Base-by-base conservation (phyloP, 1,140 invertebrate species). In the Bilobella aurantiaca region DNA sequence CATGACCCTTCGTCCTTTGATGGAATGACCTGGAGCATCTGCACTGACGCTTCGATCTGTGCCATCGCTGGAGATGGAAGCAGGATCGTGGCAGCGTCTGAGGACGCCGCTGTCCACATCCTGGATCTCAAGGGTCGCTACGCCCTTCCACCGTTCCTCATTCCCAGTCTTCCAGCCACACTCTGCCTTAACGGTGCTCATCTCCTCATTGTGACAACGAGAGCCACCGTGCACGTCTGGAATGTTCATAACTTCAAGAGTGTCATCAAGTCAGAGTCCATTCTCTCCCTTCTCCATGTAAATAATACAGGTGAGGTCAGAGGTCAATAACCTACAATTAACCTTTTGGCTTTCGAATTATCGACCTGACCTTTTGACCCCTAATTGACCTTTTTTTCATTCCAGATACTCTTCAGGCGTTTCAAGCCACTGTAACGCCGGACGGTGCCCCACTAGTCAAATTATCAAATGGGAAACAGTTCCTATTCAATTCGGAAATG, bases 391-490 rank as follows among this genome's bases (percentile, higher is more conserved):
- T 27, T 3, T 59, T 59, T 16, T 59, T 14, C 14, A 12, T 57
- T 57, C 21, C n/a, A 27, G n/a, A 32, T 28, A 66, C 5, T 27
- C 3, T 27, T 1, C 49, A 62, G 29, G 30, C 61, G 23, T 23
- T 31, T 18, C 49, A 34, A 21, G 32, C 61, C 0, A 62, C 25
- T 1, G 60, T 66, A 0, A 49, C 42, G n/a, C 18, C 8, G 12
- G 21, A 42, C 18, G 32, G 37, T 1, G 27, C 14, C 21, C 32
- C 61, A 53, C 3, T 5, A 47, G n/a, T 47, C 29, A 81, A 84
- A 30, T 75, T 88, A 21, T 85, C 81, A 18, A 86, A 83, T 72
- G 85, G 86, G 14, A 83, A 83, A 76, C 83, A 83, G 25, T 88
- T 85, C 73, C 82, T 85, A 27, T 88, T 83, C 73, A 82, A 81